Evolutionary conservation across 2,797 vertebrate genomes (phyloP), one percentile per base, ranked within the genome.

Genomic region (Micromesistius poutassou): DNA sequence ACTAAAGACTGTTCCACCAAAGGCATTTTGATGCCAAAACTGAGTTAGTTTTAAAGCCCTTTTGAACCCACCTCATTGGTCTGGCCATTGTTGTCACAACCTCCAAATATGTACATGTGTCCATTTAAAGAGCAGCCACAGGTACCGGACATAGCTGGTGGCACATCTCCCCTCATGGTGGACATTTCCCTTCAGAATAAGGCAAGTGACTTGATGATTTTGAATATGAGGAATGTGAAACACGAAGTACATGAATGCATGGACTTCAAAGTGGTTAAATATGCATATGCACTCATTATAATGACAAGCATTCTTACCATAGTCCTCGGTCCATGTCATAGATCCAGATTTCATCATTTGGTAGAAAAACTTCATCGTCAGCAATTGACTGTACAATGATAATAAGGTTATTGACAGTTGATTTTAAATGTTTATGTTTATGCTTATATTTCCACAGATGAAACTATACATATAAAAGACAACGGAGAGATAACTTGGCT

Each of bases 21-120:
- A 50, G 6, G 55, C 55, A 62, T n/a, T 25, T 5, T 25, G 55
- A 62, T 25, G 6, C 55, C 4, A 0, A 19, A 62, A n/a, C 14
- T 30, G 62, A 12, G 25, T 62, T 25, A 7, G 55, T 62, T 62
- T 8, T 12, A 22, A 33, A 30, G 8, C 4, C 38, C 68, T 10
- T 42, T 46, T 68, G 38, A 71, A 71, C 73, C 90, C 92, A 98
- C 97, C 94, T 95, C 91, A 87, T 97, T 98, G 77, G 96, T 97
- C 89, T 97, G 97, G 87, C 97, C 97, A 84, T 94, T 95, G 83
- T 98, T 95, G 90, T 97, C 93, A 89, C 96, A 98, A 81, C 97
- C 97, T 88, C 97, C 97, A 90, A 99, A 99, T 88, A 98, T 93
- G 88, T 95, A 97, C 76, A 98, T 89, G 81, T 94, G 91, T 75